These are phyloP conservation scores for Pterostichus madidus DNA, from an alignment of 2,888 invertebrate species.

Conservation along the genomic window DNA sequence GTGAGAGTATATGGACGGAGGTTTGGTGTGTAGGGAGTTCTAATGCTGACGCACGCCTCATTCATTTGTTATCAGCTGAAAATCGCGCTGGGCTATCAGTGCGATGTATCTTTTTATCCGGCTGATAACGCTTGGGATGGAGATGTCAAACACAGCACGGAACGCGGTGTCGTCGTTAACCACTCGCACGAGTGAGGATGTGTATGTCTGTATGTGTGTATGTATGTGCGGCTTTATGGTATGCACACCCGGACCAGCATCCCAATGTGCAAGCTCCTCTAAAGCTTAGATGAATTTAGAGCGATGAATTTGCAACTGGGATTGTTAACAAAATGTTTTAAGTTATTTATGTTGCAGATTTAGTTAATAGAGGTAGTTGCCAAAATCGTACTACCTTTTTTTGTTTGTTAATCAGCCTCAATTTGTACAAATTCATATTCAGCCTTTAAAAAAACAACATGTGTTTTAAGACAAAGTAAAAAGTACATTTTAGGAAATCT, in stretches of 20 bases:
- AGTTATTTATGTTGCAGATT: too few species aligned
- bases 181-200: background rate
- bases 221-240: background rate
- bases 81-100: conserved; percentile 71
- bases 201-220: conserved; percentile 22
- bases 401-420: too few species aligned
- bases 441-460: too few species aligned
- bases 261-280: background rate
- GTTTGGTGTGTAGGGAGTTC: conserved; percentile 15
- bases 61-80: conserved; percentile 66
- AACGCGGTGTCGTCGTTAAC: conserved; percentile 13
- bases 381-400: too few species aligned
- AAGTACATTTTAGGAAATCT: too few species aligned
- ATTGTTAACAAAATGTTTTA: background rate
- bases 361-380: too few species aligned
- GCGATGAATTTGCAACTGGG: background rate
- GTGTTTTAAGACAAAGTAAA: too few species aligned
- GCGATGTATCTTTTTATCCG: conserved; percentile 76
- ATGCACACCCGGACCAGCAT: conserved; percentile 19
- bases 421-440: too few species aligned
- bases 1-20: background rate
- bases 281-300: background rate
- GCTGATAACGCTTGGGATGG: conserved; percentile 71
- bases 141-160: conserved; percentile 76
- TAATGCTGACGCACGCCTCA: conserved; percentile 56